These are phyloP conservation scores for Copidosoma aretas DNA, from an alignment of 2,888 invertebrate species.

Conservation along the genomic window DNA sequence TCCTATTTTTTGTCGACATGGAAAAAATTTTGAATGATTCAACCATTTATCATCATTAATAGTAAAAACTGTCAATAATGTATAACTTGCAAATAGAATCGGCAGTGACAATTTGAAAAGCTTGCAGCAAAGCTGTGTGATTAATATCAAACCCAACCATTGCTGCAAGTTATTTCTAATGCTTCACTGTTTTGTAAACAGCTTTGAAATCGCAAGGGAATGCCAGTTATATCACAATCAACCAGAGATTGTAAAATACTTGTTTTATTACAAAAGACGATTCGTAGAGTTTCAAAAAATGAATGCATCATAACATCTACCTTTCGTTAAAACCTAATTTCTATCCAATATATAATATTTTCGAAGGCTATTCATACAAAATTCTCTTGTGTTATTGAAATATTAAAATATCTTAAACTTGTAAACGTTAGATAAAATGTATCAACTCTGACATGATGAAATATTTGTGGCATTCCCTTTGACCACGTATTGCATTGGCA, in stretches of 20 bases:
- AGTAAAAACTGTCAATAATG: background rate
- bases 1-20: conserved; percentile 45
- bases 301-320: too few relatives aligned
- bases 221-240: conserved; percentile 15
- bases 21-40: background rate
- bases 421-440: too few relatives aligned
- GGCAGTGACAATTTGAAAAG: conserved; percentile 28
- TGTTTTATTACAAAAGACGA: too few relatives aligned
- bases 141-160: conserved; percentile 16
- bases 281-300: too few relatives aligned
- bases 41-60: background rate
- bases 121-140: conserved; percentile 30
- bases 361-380: too few relatives aligned
- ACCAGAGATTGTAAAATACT: conserved; percentile 6
- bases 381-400: too few relatives aligned
- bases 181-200: conserved; percentile 26
- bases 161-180: conserved; percentile 34
- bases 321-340: too few relatives aligned
- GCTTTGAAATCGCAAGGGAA: conserved; percentile 31
- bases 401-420: too few relatives aligned
- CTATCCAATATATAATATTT: too few relatives aligned
- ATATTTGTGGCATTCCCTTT: conserved; percentile 15
- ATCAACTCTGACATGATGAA: conserved; percentile 11
- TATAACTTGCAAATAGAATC: conserved; percentile 28
- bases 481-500: conserved; percentile 24